Base-by-base conservation (phyloP, 1,140 invertebrate genomes). In the Dinoponera quadriceps region DNA sequence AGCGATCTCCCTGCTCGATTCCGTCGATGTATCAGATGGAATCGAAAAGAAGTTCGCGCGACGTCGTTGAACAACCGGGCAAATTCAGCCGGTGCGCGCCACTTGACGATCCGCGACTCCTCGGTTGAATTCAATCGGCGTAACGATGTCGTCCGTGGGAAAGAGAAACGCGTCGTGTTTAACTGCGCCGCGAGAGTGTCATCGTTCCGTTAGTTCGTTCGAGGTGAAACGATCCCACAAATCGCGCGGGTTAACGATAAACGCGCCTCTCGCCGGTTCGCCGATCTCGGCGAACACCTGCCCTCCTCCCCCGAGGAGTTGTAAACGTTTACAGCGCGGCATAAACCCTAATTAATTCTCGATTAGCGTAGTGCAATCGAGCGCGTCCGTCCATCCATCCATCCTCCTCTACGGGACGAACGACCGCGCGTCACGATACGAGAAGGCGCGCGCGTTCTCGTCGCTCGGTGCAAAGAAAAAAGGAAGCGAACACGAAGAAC, bases 331-430 rank as follows among this genome's bases (percentile, higher is more conserved):
- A 93, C 91, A 91, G 82, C 91, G 84, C 85, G 89, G 90, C 91
- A 92, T 93, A 92, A 94, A 93, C 90, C 92, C 91, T 92, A 93
- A 93, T 94, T 93, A 93, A 94, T 93, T 93, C 89, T 88, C 92
- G 91, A 94, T 93, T 93, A 93, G 88, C 85, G 78, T 82, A 60
- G 60, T 49, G 74, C 49, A 44, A 80, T 71, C 51, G 33, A 71
- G 65, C 75, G 51, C 44, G 66, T 54, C 59, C 27, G 22, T 49
- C 38, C 29, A 0, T 11, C 38, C 27, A 20, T 62, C 20, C 7
- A 16, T 38, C 11, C 11, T 59, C 51, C 57, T 57, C 62, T 80
- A 20, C 11, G 25, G 27, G 22, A 49, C 66, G 54, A 51, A 55
- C 55, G 78, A 83, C 29, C 51, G 48, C 54, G 65, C 60, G 38